Conservation (phyloP, 2,888 invertebrate genomes). For the Empis stercorea region DNA sequence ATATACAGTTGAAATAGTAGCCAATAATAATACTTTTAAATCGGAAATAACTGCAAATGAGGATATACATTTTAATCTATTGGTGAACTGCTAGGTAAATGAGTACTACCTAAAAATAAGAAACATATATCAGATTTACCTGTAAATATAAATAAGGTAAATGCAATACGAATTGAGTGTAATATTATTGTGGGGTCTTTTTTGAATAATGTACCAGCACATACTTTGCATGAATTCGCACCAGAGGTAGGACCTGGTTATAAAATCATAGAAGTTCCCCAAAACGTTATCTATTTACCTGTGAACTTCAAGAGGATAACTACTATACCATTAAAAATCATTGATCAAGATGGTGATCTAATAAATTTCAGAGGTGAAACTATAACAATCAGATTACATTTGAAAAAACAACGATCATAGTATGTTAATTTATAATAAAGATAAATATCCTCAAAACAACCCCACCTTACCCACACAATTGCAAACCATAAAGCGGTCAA, state of each 20-base stretch:
- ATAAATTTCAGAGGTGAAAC: slow-evolving; percentile 23
- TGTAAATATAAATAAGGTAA: slow-evolving; percentile 20
- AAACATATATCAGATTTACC: slow-evolving; percentile 19
- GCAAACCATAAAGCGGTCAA: too few species aligned
- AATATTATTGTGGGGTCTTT: slow-evolving; percentile 7
- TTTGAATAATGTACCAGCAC: slow-evolving; percentile 16
- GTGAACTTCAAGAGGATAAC: slow-evolving; percentile 18
- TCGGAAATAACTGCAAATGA: too few species aligned
- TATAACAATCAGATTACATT: slow-evolving; percentile 18
- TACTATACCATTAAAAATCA: slow-evolving; percentile 19
- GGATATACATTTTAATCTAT: neutral
- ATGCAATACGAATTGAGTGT: slow-evolving; percentile 8
- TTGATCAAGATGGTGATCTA: slow-evolving; percentile 21
- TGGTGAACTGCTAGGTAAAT: slow-evolving; percentile 5
- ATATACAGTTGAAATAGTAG: too few species aligned
- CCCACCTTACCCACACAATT: too few species aligned
- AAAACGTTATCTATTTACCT: slow-evolving; percentile 23
- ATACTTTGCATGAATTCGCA: slow-evolving; percentile 25
- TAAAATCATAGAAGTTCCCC: slow-evolving; percentile 24
- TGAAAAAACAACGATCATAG: slow-evolving; percentile 1
- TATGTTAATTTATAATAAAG: neutral
- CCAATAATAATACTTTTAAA: too few species aligned
- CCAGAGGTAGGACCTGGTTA: slow-evolving; percentile 23
- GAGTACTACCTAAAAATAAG: slow-evolving; percentile 8
- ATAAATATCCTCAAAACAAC: neutral